Evolutionary conservation across 2,888 invertebrate genomes (phyloP).

Genomic region (Phyto melanocephala): DNA sequence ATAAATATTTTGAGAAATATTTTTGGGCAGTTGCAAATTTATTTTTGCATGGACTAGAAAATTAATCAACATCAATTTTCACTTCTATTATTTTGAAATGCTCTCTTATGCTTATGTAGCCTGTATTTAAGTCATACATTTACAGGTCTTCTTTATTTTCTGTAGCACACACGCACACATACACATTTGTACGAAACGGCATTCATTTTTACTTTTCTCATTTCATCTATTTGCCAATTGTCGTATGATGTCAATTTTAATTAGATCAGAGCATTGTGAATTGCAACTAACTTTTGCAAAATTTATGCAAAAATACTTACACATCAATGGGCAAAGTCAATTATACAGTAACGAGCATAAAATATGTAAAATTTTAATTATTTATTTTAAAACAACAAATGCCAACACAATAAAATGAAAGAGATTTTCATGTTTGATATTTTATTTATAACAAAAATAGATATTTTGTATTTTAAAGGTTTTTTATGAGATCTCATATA

Average conservation of each 20-base stretch:
- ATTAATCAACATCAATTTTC: constrained; percentile 35
- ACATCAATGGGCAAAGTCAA: neutral
- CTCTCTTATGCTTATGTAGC: constrained; percentile 15
- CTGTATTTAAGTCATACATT: neutral
- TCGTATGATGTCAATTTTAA: constrained; percentile 61
- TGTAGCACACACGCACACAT: neutral
- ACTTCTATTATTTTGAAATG: constrained; percentile 17
- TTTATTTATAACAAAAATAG: too few species aligned
- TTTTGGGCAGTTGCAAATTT: neutral
- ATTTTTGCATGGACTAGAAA: neutral
- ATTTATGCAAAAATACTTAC: neutral
- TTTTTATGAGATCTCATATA: too few species aligned
- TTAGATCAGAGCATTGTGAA: constrained; percentile 57
- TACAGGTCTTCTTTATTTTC: neutral
- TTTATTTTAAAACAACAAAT: too few species aligned
- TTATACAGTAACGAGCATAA: too few species aligned
- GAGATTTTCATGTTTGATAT: too few species aligned
- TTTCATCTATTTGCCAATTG: constrained; percentile 21
- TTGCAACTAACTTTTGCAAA: constrained; percentile 37
- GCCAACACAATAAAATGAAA: too few species aligned
- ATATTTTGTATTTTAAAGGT: too few species aligned
- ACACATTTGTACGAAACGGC: neutral
- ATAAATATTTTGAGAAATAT: neutral
- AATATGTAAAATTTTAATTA: too few species aligned
- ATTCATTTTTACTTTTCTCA: neutral